Evolutionary conservation across 2,888 invertebrate species (phyloP).

Genomic region (Cataglyphis albicans): DNA sequence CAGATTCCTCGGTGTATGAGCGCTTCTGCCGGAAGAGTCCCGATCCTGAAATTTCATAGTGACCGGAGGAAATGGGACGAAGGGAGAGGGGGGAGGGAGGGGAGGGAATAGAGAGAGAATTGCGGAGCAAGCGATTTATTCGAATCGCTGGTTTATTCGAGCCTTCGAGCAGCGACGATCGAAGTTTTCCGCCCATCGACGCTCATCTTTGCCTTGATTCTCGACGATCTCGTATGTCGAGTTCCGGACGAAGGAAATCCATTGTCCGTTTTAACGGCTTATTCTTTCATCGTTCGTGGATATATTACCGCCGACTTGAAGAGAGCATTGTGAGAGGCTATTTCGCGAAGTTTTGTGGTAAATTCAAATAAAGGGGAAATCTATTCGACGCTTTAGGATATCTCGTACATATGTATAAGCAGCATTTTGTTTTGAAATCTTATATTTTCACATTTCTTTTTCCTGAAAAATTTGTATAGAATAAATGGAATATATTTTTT

Average conservation of each 20-base stretch:
- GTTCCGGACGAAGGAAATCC: conserved; percentile 55
- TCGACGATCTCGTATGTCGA: conserved; percentile 55
- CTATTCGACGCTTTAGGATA: neutral
- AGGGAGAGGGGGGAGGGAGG: no score
- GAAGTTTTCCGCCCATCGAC: conserved; percentile 58
- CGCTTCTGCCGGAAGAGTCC: conserved; percentile 58
- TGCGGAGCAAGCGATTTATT: conserved; percentile 59
- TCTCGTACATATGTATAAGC: neutral
- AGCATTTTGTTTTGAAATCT: neutral
- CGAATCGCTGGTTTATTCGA: conserved; percentile 62
- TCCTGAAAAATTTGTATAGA: neutral
- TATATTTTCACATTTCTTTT: neutral
- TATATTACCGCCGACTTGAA: conserved; percentile 41
- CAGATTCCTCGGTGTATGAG: conserved; percentile 61
- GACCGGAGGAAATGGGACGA: conserved; percentile 19
- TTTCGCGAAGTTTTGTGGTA: neutral
- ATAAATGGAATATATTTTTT: neutral
- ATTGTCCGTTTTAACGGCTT: conserved; percentile 62
- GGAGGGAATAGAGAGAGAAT: conserved; percentile 18
- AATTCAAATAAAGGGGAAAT: conserved; percentile 21
- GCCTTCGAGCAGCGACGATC: conserved; percentile 46
- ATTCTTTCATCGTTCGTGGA: conserved; percentile 31
- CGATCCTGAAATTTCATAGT: conserved; percentile 66
- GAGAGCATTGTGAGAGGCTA: conserved; percentile 34
- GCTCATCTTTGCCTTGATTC: conserved; percentile 53